Percentiles rank a stretch among this genome's conserved stretches.
Evolutionary conservation across 2,888 invertebrate genomes (phyloP).

Genomic region (Prosapia bicincta): DNA sequence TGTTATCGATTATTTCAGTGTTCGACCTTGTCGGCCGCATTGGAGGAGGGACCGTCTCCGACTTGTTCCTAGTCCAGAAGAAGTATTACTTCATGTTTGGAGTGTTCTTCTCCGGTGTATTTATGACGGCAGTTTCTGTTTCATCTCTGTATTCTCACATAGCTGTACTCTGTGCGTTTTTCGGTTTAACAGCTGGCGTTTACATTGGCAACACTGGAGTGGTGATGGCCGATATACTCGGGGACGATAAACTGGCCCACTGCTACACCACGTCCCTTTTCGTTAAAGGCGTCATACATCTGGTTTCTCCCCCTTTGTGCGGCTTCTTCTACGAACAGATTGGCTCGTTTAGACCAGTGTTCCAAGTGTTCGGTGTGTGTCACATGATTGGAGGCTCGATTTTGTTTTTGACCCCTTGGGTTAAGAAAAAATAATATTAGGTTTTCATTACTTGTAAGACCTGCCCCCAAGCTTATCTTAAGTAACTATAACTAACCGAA

Average conservation of each 20-base stretch:
- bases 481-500: too few relatives aligned
- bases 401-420: too few relatives aligned
- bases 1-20: slow-evolving; percentile 76
- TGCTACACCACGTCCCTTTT: slow-evolving; percentile 84
- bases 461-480: too few relatives aligned
- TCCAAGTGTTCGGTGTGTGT: slow-evolving; percentile 68
- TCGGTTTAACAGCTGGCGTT: slow-evolving; percentile 78
- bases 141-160: slow-evolving; percentile 58
- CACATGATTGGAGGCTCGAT: slow-evolving; percentile 67
- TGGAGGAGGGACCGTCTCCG: slow-evolving; percentile 81
- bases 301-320: slow-evolving; percentile 80
- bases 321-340: slow-evolving; percentile 65
- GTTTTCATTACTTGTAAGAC: too few relatives aligned
- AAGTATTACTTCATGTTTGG: slow-evolving; percentile 81
- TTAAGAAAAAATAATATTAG: too few relatives aligned
- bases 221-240: slow-evolving; percentile 84
- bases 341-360: slow-evolving; percentile 65
- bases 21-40: slow-evolving; percentile 79
- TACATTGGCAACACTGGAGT: slow-evolving; percentile 85
- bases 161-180: slow-evolving; percentile 67
- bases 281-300: slow-evolving; percentile 76
- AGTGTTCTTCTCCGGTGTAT: slow-evolving; percentile 70
- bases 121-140: slow-evolving; percentile 66
- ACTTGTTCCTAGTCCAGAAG: slow-evolving; percentile 72
- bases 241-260: slow-evolving; percentile 77